Percentiles rank a stretch among this genome's conserved stretches.
Evolutionary conservation across 2,797 vertebrate genomes (phyloP).

Genomic region (Tenualosa ilisha): DNA sequence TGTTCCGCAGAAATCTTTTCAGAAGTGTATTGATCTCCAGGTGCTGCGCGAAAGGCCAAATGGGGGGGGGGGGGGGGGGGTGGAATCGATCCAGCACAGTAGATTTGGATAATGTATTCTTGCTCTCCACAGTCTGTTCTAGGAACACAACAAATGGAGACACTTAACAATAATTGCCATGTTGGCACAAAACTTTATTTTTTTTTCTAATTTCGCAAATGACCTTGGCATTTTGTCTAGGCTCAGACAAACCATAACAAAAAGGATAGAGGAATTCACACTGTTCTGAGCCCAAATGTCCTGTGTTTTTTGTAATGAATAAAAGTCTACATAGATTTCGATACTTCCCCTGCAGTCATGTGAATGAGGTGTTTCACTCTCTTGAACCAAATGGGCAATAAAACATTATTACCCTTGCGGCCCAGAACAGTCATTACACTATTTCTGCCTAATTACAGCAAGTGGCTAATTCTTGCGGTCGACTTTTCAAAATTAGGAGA

Average conservation of each 20-base stretch:
- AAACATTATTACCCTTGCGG: background rate
- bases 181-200: constrained; percentile 35
- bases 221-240: constrained; percentile 29
- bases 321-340: background rate
- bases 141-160: constrained; percentile 35
- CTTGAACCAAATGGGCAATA: background rate
- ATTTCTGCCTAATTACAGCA: background rate
- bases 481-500: background rate
- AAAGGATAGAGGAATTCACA: background rate
- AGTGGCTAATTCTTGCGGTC: background rate
- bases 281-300: background rate
- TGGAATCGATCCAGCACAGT: constrained; percentile 34
- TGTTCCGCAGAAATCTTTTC: constrained; percentile 32
- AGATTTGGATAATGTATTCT: constrained; percentile 38
- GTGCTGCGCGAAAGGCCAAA: constrained; percentile 37
- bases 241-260: background rate
- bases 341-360: background rate
- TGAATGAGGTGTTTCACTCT: background rate
- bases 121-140: constrained; percentile 29
- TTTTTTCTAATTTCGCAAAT: constrained; percentile 18
- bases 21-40: constrained; percentile 38
- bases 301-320: background rate
- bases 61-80: background rate
- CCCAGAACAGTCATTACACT: background rate
- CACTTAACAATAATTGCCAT: constrained; percentile 34